phyloP scores from a whole-genome alignment of 1,140 invertebrate species.

The Helicoverpa armigera region DNA sequence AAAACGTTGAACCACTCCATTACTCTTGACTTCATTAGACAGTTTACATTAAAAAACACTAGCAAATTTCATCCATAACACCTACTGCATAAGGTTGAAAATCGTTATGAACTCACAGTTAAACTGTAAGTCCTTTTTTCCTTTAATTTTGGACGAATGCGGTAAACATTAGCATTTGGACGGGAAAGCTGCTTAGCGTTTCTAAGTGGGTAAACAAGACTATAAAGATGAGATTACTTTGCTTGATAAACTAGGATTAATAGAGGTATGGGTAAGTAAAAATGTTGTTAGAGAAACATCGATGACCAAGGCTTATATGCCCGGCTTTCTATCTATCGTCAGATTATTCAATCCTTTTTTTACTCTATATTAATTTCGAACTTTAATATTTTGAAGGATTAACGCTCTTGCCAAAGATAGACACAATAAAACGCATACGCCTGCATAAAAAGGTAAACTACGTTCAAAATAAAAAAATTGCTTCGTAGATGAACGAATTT shows the following conservation, averaged over 20 bases:
- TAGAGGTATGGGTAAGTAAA: background rate
- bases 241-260: background rate
- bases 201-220: conserved; percentile 70
- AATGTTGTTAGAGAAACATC: background rate
- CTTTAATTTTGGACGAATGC: conserved; percentile 68
- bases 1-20: conserved; percentile 53
- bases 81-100: conserved; percentile 45
- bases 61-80: background rate
- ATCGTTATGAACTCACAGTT: conserved; percentile 4
- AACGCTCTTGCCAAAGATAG: no score
- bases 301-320: background rate
- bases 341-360: no score
- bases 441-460: no score
- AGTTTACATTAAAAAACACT: conserved; percentile 39
- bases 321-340: no score
- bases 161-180: conserved; percentile 67
- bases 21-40: conserved; percentile 55
- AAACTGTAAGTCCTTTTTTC: conserved; percentile 59
- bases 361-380: no score
- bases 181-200: conserved; percentile 74
- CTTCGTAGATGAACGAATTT: no score
- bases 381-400: no score
- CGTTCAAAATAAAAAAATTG: no score
- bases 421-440: no score
- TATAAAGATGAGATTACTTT: background rate